Percentiles rank a stretch among this genome's conserved stretches.
phyloP scores from a whole-genome alignment of 2,888 invertebrate genomes.

The Phanerotoma sp. region DNA sequence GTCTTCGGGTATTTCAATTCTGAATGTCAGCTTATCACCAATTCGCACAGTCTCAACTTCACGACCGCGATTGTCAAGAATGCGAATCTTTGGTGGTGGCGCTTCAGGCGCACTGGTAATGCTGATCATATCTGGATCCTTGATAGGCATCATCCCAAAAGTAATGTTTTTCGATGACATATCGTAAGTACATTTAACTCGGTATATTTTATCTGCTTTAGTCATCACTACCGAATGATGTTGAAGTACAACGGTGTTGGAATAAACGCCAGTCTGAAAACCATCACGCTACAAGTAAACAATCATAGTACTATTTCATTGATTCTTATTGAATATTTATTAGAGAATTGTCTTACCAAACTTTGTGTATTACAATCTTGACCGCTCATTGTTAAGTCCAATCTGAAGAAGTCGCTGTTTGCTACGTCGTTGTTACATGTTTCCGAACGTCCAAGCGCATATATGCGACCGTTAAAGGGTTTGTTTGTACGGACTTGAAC shows the following conservation, averaged over 20 bases:
- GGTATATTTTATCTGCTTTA: conserved; percentile 94
- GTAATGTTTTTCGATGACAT: conserved; percentile 96
- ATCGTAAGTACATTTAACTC: conserved; percentile 94
- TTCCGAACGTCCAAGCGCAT: conserved; percentile 89
- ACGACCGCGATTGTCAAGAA: conserved; percentile 80
- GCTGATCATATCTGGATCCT: conserved; percentile 94
- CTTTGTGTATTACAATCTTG: conserved; percentile 96
- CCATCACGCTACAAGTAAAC: conserved; percentile 44
- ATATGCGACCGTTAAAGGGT: conserved; percentile 92
- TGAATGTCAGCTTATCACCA: conserved; percentile 91
- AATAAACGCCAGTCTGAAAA: conserved; percentile 86
- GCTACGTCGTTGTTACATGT: conserved; percentile 94
- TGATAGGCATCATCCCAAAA: conserved; percentile 96
- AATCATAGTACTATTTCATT: neutral
- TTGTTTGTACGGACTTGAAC: conserved; percentile 91
- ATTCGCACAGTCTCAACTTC: conserved; percentile 95
- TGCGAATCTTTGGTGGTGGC: conserved; percentile 90
- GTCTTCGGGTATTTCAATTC: conserved; percentile 95
- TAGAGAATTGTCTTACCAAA: no score
- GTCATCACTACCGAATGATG: conserved; percentile 97
- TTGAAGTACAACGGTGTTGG: conserved; percentile 91
- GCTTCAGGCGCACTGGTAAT: conserved; percentile 95
- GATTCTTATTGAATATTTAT: no score
- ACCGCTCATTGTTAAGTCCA: conserved; percentile 90
- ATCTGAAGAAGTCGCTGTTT: conserved; percentile 87